phyloP scores from a whole-genome alignment of 2,113 vertebrate species.

The Sturnira hondurensis region DNA sequence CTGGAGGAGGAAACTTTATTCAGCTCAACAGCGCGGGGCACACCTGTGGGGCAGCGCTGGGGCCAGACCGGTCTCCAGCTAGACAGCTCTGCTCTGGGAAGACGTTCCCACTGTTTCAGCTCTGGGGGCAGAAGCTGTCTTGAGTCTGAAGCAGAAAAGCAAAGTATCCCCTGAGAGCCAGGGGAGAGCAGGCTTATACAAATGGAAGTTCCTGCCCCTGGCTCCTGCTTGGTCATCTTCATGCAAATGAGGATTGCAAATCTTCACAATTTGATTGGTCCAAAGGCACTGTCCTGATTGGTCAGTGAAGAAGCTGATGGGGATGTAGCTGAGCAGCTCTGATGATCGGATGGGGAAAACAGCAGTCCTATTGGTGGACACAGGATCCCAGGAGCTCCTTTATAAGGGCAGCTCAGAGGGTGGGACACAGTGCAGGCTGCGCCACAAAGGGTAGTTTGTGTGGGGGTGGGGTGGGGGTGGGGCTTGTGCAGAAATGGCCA shows the following conservation, averaged over 20 bases:
- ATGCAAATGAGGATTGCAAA: background rate
- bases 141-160: background rate
- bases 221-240: too few species aligned
- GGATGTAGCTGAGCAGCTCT: background rate
- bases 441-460: too few species aligned
- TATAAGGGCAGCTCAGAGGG: background rate
- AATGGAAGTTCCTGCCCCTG: too few species aligned
- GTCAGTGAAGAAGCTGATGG: too few species aligned
- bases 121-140: background rate
- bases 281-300: background rate
- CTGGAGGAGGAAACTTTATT: background rate
- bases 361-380: too few species aligned
- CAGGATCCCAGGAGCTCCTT: background rate
- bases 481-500: background rate
- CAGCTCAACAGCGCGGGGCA: background rate
- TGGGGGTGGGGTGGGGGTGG: too few species aligned
- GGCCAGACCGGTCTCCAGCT: too few species aligned
- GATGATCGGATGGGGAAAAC: background rate
- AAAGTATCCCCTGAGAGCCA: background rate
- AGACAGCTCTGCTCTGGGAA: background rate
- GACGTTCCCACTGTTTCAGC: background rate
- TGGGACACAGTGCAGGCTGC: background rate
- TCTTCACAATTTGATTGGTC: background rate
- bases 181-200: background rate
- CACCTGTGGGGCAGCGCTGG: too few species aligned